phyloP scores from a whole-genome alignment of 2,113 vertebrate genomes.

The Boulengeromyrus knoepffleri region DNA sequence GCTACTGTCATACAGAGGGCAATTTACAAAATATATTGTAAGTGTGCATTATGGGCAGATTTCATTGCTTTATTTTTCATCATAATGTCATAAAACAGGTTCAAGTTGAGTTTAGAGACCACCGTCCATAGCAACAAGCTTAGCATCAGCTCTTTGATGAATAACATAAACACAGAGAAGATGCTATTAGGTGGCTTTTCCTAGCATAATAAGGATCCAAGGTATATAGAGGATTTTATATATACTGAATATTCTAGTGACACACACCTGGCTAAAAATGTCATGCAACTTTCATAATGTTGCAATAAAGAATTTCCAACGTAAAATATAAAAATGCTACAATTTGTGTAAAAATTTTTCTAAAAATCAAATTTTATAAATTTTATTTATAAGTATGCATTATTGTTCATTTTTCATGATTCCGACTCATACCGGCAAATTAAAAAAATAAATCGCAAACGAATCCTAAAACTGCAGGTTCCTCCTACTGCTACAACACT shows the following conservation, averaged over 20 bases:
- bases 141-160: neutral
- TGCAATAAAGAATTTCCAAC: neutral
- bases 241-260: neutral
- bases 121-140: neutral
- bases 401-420: neutral
- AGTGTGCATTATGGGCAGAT: neutral
- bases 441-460: neutral
- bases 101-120: neutral
- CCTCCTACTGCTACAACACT: neutral
- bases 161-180: neutral
- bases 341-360: neutral
- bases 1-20: neutral
- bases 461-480: neutral
- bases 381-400: neutral
- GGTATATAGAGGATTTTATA: neutral
- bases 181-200: neutral
- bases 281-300: neutral
- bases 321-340: neutral
- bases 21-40: neutral
- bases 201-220: neutral
- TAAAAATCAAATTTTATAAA: neutral
- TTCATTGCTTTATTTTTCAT: neutral
- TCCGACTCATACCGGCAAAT: neutral
- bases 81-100: neutral
- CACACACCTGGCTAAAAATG: neutral